phyloP scores from a whole-genome alignment of 1,140 invertebrate species.

The Pristionchus pacificus region DNA sequence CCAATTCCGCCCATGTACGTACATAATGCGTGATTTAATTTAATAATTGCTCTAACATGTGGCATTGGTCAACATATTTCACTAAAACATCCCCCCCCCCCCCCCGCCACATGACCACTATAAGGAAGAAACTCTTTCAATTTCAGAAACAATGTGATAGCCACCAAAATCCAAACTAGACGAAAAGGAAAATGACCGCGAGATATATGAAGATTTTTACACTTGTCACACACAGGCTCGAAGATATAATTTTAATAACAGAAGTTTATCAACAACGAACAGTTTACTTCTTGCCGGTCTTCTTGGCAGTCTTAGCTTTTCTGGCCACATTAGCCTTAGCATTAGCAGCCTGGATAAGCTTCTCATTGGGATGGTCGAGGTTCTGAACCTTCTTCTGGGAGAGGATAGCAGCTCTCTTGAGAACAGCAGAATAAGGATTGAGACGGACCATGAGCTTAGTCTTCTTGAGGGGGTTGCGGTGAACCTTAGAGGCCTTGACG shows the following conservation, averaged over 20 bases:
- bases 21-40: too few species aligned
- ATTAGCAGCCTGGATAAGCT: background rate
- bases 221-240: too few species aligned
- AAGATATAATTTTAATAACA: constrained; percentile 13
- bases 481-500: constrained; percentile 63
- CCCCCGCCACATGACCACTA: too few species aligned
- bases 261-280: constrained; percentile 28
- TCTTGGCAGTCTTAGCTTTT: constrained; percentile 3
- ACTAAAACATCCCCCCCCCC: too few species aligned
- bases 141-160: too few species aligned
- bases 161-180: too few species aligned
- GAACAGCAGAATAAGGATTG: constrained; percentile 79
- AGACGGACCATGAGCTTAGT: constrained; percentile 78
- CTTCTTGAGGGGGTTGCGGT: constrained; percentile 89
- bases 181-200: too few species aligned
- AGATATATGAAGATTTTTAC: too few species aligned
- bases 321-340: background rate
- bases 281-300: constrained; percentile 17
- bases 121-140: too few species aligned
- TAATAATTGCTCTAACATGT: too few species aligned
- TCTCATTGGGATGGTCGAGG: background rate
- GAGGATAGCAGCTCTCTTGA: constrained; percentile 32
- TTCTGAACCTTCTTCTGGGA: background rate
- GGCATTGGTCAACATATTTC: too few species aligned
- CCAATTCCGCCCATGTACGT: too few species aligned